Evolutionary conservation across 92 coral and sea anemone genomes (phyloP).

Genomic region (Zoanthus sociatus): DNA sequence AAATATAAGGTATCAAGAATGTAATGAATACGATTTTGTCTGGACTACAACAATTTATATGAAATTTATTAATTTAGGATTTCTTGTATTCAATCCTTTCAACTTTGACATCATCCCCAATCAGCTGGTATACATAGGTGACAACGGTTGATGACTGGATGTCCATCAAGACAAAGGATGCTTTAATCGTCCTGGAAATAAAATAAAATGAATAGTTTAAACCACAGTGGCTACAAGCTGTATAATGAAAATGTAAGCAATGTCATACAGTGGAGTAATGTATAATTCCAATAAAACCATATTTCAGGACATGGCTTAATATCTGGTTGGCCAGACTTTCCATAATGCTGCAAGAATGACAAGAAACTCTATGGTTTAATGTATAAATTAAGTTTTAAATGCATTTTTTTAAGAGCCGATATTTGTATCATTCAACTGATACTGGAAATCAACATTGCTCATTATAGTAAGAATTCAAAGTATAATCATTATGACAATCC

Average conservation of each 20-base stretch:
- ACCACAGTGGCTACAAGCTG: background rate
- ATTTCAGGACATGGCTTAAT: background rate
- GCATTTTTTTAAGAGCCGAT: too few relatives aligned
- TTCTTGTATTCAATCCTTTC: slow-evolving; percentile 99
- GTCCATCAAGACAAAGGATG: slow-evolving; percentile 99
- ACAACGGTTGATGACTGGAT: slow-evolving; percentile 97
- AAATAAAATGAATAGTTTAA: background rate
- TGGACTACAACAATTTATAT: background rate
- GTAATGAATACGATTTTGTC: too few relatives aligned
- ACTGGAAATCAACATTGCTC: too few relatives aligned
- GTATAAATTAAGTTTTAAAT: too few relatives aligned
- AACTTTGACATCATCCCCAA: slow-evolving; percentile 96
- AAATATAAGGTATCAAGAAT: too few relatives aligned
- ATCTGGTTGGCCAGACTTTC: background rate
- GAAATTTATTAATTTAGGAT: slow-evolving; percentile 40
- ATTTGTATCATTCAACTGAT: too few relatives aligned
- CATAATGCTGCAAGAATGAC: background rate
- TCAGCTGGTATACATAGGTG: slow-evolving; percentile 94
- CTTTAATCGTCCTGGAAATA: slow-evolving; percentile 71
- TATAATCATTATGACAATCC: too few relatives aligned
- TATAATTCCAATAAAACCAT: background rate
- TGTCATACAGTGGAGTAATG: background rate
- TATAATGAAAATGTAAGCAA: background rate
- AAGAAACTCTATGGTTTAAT: background rate
- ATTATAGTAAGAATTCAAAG: too few relatives aligned